Base-by-base conservation (phyloP, 1,140 invertebrate genomes). In the Colletes gigas region DNA sequence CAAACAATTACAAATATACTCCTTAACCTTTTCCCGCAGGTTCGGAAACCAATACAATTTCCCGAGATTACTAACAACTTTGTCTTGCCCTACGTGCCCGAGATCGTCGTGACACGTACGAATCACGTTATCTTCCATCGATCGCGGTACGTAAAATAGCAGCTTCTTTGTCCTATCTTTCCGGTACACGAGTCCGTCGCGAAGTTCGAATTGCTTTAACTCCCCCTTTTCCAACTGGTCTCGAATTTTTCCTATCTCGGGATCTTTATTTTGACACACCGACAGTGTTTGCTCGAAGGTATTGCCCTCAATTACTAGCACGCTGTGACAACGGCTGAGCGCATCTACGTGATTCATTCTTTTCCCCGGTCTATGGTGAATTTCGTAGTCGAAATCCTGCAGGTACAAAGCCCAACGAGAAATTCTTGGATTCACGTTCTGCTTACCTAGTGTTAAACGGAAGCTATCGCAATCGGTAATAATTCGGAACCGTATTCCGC, bases 381-480 rank as follows among this genome's bases (percentile, higher is more conserved):
- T 70, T 41, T 57, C n/a, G 15, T 70, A 70, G 14, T 57, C 50
- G 15, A 21, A 70, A 39, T 70, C 14, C 17, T 70, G 50, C 9
- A 70, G 14, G n/a, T 47, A 70, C n/a, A 70, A 3, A 41, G 68
- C 52, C 73, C 62, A 76, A 30, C 73, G 63, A 3, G 62, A 65
- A 15, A 76, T 65, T 67, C 63, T 7, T 8, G 63, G 52, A 44
- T 76, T 66, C 0, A 57, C 6, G 10, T 4, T 44, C n/a, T 66
- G 60, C 19, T 66, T 67, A 30, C 73, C 67, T 21, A 57, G 57
- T 4, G 71, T 81, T 2, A 74, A 59, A 0, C 70, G 41, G 10
- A 68, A 74, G 21, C 78, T 81, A 21, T 81, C 63, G 52, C 78
- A 74, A 41, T 81, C 78, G 0, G 78, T 80, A 0, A 72, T 15